Percentiles rank a stretch among this genome's conserved stretches.
Evolutionary conservation across 2,888 invertebrate genomes (phyloP).

Genomic region (Autographa pulchrina): DNA sequence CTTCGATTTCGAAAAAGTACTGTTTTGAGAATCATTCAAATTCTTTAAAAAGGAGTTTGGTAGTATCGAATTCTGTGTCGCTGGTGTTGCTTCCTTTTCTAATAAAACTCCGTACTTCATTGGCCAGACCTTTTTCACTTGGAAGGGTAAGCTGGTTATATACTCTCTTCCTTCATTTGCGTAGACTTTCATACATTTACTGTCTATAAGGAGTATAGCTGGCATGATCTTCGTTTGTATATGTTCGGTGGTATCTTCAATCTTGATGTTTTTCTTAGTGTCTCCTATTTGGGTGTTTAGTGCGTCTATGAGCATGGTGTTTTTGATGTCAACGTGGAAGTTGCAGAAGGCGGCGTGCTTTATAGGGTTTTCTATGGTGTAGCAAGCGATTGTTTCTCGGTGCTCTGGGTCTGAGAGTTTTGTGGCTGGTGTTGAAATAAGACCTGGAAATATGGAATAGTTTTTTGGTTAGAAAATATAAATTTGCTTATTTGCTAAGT

Average conservation of each 20-base stretch:
- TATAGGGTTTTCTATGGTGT: constrained; percentile 95
- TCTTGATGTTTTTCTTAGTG: constrained; percentile 84
- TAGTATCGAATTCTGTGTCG: constrained; percentile 75
- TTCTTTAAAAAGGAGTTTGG: constrained; percentile 75
- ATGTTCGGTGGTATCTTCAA: constrained; percentile 86
- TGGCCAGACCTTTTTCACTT: constrained; percentile 95
- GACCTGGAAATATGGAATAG: constrained; percentile 72
- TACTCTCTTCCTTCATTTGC: constrained; percentile 95
- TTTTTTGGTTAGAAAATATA: neutral
- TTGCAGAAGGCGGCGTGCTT: constrained; percentile 94
- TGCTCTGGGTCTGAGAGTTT: constrained; percentile 86
- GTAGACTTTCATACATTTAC: constrained; percentile 93
- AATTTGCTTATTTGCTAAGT: no score
- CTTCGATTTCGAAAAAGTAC: constrained; percentile 76
- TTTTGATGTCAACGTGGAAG: constrained; percentile 85
- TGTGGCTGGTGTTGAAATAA: constrained; percentile 86
- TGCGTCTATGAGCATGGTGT: constrained; percentile 88
- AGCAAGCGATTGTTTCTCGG: constrained; percentile 91
- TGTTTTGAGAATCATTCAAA: constrained; percentile 81
- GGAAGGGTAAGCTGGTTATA: constrained; percentile 93
- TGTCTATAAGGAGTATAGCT: constrained; percentile 93
- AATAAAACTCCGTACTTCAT: constrained; percentile 96
- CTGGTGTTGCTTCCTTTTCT: constrained; percentile 91
- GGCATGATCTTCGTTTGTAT: constrained; percentile 88
- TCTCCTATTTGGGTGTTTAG: constrained; percentile 86